phyloP scores from a whole-genome alignment of 2,113 vertebrate genomes.

The Ariopsis seemanni region DNA sequence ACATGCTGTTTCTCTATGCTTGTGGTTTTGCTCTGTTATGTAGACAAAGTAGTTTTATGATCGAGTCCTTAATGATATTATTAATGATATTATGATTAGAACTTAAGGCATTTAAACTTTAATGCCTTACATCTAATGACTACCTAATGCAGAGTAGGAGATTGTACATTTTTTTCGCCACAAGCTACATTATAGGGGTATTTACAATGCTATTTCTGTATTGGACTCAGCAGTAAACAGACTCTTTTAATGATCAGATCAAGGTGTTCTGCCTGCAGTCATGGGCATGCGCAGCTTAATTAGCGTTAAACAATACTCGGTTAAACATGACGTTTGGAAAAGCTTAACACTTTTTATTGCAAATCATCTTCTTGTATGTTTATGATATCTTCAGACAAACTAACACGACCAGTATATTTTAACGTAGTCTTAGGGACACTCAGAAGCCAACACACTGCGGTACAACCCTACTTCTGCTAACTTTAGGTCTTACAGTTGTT shows the following conservation, averaged over 20 bases:
- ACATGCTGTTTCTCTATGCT: background rate
- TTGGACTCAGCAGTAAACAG: conserved; percentile 27
- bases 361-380: conserved; percentile 37
- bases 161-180: background rate
- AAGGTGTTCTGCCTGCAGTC: conserved; percentile 49
- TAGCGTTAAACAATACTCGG: conserved; percentile 37
- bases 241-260: conserved; percentile 42
- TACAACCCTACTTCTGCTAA: background rate
- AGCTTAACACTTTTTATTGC: conserved; percentile 36
- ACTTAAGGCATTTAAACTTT: background rate
- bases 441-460: background rate
- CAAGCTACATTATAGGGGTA: conserved; percentile 15
- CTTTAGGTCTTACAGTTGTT: conserved; percentile 24
- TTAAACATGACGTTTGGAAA: conserved; percentile 42
- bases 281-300: conserved; percentile 19
- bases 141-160: background rate
- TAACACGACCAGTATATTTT: conserved; percentile 24
- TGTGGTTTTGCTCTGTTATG: background rate
- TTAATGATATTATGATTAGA: background rate
- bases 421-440: conserved; percentile 19
- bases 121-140: background rate
- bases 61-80: background rate
- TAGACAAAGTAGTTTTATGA: conserved; percentile 5
- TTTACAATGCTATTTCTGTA: conserved; percentile 21
- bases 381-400: conserved; percentile 20